Base-by-base conservation (phyloP, 1,140 invertebrate species). In the Saccostrea cuccullata region DNA sequence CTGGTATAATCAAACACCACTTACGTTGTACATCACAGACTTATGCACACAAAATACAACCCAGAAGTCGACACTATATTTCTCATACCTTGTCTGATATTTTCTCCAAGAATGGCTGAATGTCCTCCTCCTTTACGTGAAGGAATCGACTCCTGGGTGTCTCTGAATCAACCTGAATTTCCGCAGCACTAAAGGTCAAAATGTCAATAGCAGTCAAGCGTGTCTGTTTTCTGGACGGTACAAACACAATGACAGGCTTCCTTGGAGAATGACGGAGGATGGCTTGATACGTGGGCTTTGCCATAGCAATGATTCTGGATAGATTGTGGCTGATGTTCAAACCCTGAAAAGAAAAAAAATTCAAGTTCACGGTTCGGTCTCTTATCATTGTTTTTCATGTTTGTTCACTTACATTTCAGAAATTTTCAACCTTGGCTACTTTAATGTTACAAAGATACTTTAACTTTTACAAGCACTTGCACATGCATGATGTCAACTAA, bases 251-350 rank as follows among this genome's bases (percentile, higher is more conserved):
- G 0, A 97, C 98, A 0, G 99, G 98, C 93, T 98, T 98, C 90
- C 97, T 96, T 0, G 97, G 96, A 85, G 98, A 98, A 93, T 99
- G 96, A 70, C 98, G 96, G 2, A 97, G 91, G n/a, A 99, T 98
- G 0, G 98, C 97, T 94, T 99, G 98, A 95, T 99, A 99, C 0
- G 98, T 97, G 0, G 99, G 99, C 94, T 99, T 99, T 0, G 98
- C 97, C 99, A 99, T 99, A 0, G 99, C 98, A 2, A 99, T 97
- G 1, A 99, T 96, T 40, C 99, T 96, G 0, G 98, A 98, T 2
- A 97, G 97, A 94, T 99, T 99, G 95, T 99, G 99, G 0, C 98
- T 99, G 17, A 99, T 98, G 95, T 99, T 99, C 94, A 99, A 98
- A 15, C 99, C 98, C 96, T 98, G 95, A 23, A 91, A 91, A 86